Base-by-base conservation (phyloP, 2,888 invertebrate genomes). In the Pyrrhosoma nymphula region DNA sequence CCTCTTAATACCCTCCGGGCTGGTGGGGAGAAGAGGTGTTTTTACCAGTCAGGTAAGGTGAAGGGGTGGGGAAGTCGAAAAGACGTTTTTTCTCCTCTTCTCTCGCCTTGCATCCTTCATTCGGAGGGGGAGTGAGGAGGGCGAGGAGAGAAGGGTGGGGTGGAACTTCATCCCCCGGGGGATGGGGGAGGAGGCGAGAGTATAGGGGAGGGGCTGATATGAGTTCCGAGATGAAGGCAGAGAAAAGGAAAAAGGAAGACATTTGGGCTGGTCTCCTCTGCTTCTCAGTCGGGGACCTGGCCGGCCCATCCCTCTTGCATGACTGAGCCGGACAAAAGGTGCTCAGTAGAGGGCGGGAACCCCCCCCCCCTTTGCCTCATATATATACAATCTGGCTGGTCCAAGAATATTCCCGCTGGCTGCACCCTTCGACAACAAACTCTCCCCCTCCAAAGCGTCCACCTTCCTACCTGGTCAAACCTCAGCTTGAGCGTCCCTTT, bases 301-400 rank as follows among this genome's bases (percentile, higher is more conserved):
- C 93, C 69, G 91, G 91, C 91, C 91, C 69, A 93, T 93, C 93
- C 93, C 63, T 93, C 69, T 93, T 23, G 69, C 93, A 93, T 93
- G 93, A 93, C 93, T 63, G 30, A 35, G 26, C 82, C 23, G 93
- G 30, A 63, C 63, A 69, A 93, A 93, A 91, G 91, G 55, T 20
- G 60, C 47, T 39, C 63, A 69, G 35, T 30, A 26, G 56, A 56
- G 55, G 90, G 90, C 56, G 90, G 35, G 60, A 47, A 47, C 47
- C 47, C 47, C 90, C 35, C 47, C 47, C 47, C 90, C 35, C 56
- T 18, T 30, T 18, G 35, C 16, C 35, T 60, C 90, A 35, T 35
- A n/a, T n/a, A 60, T 26, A 91, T 55, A 56, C 30, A 35, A 18
- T 12, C 60, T 4, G n/a, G 90, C 47, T 8, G 47, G 47, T 18